Conservation (phyloP, 30 jellyfish, hydroid and myxozoan species). For the Aurelia aurita complex sp. Pacific region DNA sequence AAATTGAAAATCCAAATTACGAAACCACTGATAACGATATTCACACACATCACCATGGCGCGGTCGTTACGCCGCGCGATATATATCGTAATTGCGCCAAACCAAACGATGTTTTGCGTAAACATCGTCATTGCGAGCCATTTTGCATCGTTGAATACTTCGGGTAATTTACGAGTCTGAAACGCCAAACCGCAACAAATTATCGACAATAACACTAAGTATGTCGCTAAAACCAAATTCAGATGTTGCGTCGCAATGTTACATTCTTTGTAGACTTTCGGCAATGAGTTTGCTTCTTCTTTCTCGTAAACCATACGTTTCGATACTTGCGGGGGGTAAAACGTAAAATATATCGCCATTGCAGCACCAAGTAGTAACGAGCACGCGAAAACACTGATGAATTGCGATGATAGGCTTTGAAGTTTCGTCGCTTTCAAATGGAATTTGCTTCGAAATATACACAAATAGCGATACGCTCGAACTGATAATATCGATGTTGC, state of each 20-base stretch:
- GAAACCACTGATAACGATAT: conserved; percentile 28
- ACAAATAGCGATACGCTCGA: conserved; percentile 74
- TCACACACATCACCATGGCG: conserved; percentile 41
- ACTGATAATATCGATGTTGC: conserved; percentile 69
- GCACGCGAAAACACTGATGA: conserved; percentile 38
- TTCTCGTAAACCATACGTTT: conserved; percentile 41
- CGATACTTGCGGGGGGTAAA: conserved; percentile 29
- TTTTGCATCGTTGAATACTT: conserved; percentile 82
- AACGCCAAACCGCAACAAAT: conserved; percentile 89
- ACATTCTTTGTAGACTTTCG: conserved; percentile 51
- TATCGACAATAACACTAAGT: conserved; percentile 53
- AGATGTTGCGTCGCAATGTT: conserved; percentile 31
- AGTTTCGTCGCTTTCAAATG: conserved; percentile 61
- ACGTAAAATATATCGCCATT: conserved; percentile 37
- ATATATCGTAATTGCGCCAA: conserved; percentile 41
- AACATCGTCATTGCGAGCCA: conserved; percentile 83
- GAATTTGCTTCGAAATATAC: conserved; percentile 64
- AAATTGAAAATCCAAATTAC: conserved; percentile 58
- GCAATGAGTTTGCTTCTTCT: conserved; percentile 5
- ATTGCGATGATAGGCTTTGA: conserved; percentile 59
- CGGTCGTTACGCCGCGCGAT: conserved; percentile 47
- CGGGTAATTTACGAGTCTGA: conserved; percentile 83
- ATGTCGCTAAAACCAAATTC: conserved; percentile 25
- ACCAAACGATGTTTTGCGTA: conserved; percentile 68
- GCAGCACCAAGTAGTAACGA: conserved; percentile 46